These are phyloP conservation scores for Neosilurus mollespiculum DNA, from an alignment of 2,797 vertebrate species.

Conservation along the genomic window DNA sequence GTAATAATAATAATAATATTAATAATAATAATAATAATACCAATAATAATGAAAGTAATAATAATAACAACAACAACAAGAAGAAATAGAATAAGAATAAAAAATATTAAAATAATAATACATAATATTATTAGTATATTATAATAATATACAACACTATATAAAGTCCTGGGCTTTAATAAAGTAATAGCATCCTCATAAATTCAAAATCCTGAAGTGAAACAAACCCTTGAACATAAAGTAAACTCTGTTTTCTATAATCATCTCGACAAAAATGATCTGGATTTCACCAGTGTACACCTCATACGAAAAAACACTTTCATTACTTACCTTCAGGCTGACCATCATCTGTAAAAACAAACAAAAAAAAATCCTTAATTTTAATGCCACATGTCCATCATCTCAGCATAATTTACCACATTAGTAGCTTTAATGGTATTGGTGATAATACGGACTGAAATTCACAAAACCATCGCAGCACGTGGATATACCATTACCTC, in stretches of 20 bases:
- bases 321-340: conserved; percentile 76
- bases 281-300: not conserved
- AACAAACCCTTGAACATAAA: not conserved
- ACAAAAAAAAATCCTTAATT: conserved; percentile 35
- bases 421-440: not conserved
- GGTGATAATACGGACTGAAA: too few relatives aligned
- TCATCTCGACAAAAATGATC: not conserved
- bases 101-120: too few relatives aligned
- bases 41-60: too few relatives aligned
- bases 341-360: conserved; percentile 69
- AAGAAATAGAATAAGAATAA: too few relatives aligned
- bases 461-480: too few relatives aligned
- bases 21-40: too few relatives aligned
- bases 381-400: not conserved
- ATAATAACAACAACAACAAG: too few relatives aligned
- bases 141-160: too few relatives aligned
- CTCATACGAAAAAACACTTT: not conserved
- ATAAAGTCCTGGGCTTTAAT: too few relatives aligned
- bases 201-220: not conserved
- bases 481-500: too few relatives aligned
- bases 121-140: too few relatives aligned
- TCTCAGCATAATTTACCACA: not conserved
- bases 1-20: too few relatives aligned
- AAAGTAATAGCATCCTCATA: not conserved
- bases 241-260: not conserved